A percentile compares a stretch with the other conserved stretches of the same genome.
These are phyloP conservation scores for Eolophus roseicapilla DNA, from an alignment of 2,113 vertebrate species.

Conservation along the genomic window DNA sequence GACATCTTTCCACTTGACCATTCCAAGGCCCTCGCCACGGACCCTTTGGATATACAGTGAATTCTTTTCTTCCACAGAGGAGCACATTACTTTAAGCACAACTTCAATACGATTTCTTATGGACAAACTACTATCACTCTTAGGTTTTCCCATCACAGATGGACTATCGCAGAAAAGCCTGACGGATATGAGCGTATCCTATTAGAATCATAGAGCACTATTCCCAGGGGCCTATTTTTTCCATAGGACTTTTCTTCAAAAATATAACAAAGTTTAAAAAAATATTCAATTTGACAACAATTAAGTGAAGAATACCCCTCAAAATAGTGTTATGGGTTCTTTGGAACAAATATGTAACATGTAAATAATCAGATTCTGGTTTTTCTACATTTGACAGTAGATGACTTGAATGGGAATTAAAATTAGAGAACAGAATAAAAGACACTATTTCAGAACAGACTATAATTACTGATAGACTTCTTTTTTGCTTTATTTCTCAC, in stretches of 20 bases:
- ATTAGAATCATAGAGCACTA: not conserved
- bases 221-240: not conserved
- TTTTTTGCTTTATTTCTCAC: not conserved
- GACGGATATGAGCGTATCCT: not conserved
- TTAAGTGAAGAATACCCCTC: not conserved
- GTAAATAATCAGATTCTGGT: fast-evolving
- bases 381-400: not conserved
- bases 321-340: not conserved
- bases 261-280: not conserved
- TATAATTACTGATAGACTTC: not conserved
- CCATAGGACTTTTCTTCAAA: not conserved
- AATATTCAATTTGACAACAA: not conserved
- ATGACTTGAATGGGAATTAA: not conserved
- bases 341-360: not conserved
- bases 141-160: not conserved
- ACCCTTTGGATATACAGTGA: not conserved
- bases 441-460: not conserved
- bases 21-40: not conserved
- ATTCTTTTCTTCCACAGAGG: not conserved
- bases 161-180: not conserved
- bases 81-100: not conserved
- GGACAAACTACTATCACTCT: not conserved
- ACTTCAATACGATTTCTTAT: not conserved
- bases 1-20: not conserved
- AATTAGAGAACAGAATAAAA: not conserved